Evolutionary conservation across 1,140 invertebrate genomes (phyloP).

Genomic region (Caenorhabditis brenneri): DNA sequence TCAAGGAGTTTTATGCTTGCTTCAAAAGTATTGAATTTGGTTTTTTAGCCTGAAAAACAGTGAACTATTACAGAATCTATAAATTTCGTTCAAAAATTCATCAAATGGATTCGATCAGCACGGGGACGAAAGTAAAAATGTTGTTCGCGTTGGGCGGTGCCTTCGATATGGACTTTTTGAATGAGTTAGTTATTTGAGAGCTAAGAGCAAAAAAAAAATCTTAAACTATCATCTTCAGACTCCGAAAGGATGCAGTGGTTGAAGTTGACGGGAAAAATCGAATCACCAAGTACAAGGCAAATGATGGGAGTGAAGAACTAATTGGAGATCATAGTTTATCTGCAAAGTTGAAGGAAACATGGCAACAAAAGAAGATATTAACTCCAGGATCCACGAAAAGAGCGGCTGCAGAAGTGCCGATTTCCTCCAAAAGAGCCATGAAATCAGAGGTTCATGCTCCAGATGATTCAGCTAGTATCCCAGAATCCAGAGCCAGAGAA

Average conservation of each 20-base stretch:
- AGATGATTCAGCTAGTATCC: too few species aligned
- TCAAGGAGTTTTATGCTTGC: too few species aligned
- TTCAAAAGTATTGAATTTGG: background rate
- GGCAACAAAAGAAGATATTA: too few species aligned
- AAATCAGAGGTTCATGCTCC: too few species aligned
- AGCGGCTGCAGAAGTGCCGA: too few species aligned
- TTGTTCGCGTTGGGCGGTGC: background rate
- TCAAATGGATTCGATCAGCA: background rate
- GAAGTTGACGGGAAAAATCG: background rate
- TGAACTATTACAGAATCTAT: background rate
- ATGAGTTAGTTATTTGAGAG: background rate
- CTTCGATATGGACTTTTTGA: background rate
- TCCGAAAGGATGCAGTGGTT: background rate
- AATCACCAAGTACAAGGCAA: background rate
- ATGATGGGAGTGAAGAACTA: background rate
- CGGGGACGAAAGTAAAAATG: background rate
- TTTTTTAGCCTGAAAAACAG: background rate
- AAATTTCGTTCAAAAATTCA: background rate
- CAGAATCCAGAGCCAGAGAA: too few species aligned
- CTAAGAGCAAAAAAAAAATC: too few species aligned
- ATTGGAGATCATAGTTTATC: background rate
- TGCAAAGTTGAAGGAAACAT: background rate
- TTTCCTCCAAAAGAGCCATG: too few species aligned
- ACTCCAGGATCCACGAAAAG: too few species aligned
- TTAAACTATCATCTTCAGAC: background rate